Base-by-base conservation (phyloP, 1,140 invertebrate species). In the Diuraphis noxia region DNA sequence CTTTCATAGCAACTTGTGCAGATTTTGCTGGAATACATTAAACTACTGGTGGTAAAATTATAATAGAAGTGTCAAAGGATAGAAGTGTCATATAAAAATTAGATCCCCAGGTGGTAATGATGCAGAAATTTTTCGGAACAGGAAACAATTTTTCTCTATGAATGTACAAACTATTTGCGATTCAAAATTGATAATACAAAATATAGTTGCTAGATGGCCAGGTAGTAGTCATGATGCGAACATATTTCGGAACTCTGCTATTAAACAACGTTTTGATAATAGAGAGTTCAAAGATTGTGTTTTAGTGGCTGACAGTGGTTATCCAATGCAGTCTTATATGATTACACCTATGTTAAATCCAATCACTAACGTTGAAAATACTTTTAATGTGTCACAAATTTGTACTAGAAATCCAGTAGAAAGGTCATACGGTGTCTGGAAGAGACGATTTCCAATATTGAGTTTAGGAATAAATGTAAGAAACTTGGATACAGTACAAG, bases 101-200 rank as follows among this genome's bases (percentile, higher is more conserved):
- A 92, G 93, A 92, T 92, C 93, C 17, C 93, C 93, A 79, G 92
- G 93, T 40, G 72, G 72, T 30, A 43, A 84, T 56, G 52, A 93
- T 92, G 93, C 93, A 25, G 94, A 94, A 92, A 93, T 93, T 49
- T 95, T 93, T 92, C 92, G 93, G 56, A 94, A 94, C 92, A 86
- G 93, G 46, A 94, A 95, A 93, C 93, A 93, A 1, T 94, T 92
- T 87, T 94, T 94, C 92, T 94, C 94, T 30, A 91, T 94, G 13
- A 94, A 95, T 93, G 93, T 94, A 0, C 94, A 95, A 93, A 93
- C 92, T 38, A 93, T 94, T 23, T 93, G 93, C 91, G 92, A 94
- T 93, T 91, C 93, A 13, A 86, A 93, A 19, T 92, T 94, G 4
- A 92, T 63, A 91, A 93, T 95, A 23, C 92, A 92, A 82, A 93